These are phyloP conservation scores for Aegithalos caudatus DNA, from an alignment of 2,113 vertebrate species.

Conservation along the genomic window DNA sequence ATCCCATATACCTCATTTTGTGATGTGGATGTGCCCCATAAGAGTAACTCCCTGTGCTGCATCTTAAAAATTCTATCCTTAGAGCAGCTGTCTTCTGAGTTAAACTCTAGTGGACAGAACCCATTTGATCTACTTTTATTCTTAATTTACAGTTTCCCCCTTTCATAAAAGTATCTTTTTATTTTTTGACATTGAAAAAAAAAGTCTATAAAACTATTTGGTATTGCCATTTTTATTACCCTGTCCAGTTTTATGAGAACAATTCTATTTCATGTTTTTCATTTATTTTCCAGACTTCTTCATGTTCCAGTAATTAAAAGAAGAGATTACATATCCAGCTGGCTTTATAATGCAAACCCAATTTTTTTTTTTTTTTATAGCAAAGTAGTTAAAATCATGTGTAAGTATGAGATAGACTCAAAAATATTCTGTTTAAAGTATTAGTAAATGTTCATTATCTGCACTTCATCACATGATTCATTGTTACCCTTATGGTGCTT, in stretches of 20 bases:
- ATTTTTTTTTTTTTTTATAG: not conserved
- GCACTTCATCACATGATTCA: not conserved
- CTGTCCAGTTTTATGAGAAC: not conserved
- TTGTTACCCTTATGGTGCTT: not conserved
- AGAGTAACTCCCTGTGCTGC: accelerated
- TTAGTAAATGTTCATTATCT: not conserved
- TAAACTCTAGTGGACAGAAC: not conserved
- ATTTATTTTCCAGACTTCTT: not conserved
- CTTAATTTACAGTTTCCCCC: not conserved
- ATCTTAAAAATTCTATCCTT: not conserved
- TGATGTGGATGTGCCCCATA: not conserved
- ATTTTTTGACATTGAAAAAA: not conserved
- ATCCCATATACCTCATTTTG: not conserved
- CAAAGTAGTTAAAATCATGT: not conserved
- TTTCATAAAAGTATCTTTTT: not conserved
- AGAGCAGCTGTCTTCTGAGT: not conserved
- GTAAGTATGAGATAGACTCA: not conserved
- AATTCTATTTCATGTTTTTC: not conserved
- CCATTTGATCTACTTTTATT: not conserved
- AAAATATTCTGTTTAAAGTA: not conserved
- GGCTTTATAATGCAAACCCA: not conserved
- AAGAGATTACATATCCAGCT: not conserved
- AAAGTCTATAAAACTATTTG: not conserved
- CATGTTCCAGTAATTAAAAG: not conserved
- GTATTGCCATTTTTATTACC: not conserved